phyloP scores from a whole-genome alignment of 2,797 vertebrate species.

The Cottoperca gobio region DNA sequence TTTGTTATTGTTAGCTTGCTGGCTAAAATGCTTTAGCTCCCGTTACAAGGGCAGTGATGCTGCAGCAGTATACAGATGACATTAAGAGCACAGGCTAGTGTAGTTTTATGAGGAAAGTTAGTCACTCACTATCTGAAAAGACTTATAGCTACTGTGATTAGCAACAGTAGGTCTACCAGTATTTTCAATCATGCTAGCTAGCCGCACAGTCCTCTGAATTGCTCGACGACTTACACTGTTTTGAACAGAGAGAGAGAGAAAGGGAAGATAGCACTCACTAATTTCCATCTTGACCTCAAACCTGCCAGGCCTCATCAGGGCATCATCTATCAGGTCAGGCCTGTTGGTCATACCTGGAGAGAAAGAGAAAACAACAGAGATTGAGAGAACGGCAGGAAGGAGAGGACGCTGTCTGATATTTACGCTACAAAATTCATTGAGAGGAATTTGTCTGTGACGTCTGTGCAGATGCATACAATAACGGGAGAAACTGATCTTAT shows the following conservation, averaged over 20 bases:
- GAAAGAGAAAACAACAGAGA: neutral
- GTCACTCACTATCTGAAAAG: no score
- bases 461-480: neutral
- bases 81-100: no score
- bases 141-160: no score
- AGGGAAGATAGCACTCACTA: constrained; percentile 80
- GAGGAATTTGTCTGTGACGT: neutral
- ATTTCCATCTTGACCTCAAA: constrained; percentile 99
- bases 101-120: neutral
- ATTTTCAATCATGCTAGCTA: neutral
- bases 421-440: neutral
- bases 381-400: neutral
- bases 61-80: neutral
- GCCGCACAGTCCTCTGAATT: neutral
- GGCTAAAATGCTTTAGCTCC: no score
- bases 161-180: no score
- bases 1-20: no score
- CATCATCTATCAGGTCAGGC: constrained; percentile 97
- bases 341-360: constrained; percentile 96
- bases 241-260: neutral
- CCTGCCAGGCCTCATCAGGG: constrained; percentile 95
- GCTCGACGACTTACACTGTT: no score
- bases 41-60: no score
- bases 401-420: neutral
- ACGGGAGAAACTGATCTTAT: neutral